Evolutionary conservation across 2,113 vertebrate genomes (phyloP).

Genomic region (Antigone vipio): DNA sequence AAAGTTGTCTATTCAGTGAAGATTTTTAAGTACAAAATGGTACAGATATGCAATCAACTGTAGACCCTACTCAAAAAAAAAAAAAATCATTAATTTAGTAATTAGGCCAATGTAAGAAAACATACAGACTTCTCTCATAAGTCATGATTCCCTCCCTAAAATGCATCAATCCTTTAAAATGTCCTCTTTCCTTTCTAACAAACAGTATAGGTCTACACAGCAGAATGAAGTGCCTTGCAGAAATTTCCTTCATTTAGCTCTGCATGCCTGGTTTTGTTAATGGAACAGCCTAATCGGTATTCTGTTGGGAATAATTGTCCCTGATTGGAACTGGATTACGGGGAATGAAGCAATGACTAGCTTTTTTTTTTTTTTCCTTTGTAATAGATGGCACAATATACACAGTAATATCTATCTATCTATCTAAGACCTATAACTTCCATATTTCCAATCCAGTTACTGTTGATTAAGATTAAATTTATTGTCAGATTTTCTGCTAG

Average conservation of each 20-base stretch:
- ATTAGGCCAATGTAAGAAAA: background rate
- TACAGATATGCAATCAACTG: background rate
- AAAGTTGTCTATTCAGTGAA: background rate
- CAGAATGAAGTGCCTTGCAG: background rate
- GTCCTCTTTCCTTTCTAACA: background rate
- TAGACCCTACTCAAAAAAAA: background rate
- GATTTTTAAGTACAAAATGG: background rate
- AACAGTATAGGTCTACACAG: background rate
- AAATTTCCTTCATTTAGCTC: background rate
- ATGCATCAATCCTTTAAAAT: background rate
- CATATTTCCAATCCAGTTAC: background rate
- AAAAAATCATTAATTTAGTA: background rate
- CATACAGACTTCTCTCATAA: background rate
- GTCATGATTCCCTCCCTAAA: background rate
- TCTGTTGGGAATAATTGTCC: background rate
- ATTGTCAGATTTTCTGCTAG: background rate
- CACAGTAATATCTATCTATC: background rate
- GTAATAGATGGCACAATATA: background rate
- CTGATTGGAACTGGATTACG: background rate
- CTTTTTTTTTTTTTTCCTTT: background rate
- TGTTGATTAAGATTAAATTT: background rate
- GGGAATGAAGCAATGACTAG: background rate
- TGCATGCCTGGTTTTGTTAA: background rate
- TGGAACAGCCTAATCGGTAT: rapidly evolving
- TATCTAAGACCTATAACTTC: background rate